A percentile compares a stretch with the other conserved stretches of the same genome.
These are phyloP conservation scores for Hydrophis major DNA, from an alignment of 2,797 vertebrate species.

Conservation along the genomic window DNA sequence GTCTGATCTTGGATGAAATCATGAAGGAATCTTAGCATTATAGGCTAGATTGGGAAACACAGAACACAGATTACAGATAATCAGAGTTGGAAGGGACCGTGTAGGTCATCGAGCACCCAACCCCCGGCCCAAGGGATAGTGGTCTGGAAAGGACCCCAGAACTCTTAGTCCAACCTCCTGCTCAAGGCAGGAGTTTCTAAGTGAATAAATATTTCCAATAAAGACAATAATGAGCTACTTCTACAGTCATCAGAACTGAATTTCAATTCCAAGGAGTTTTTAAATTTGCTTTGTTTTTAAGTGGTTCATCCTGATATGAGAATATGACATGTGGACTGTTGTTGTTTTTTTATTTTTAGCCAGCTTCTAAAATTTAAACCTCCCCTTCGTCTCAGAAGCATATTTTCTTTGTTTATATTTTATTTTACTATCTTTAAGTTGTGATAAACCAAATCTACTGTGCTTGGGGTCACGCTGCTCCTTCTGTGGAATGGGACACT, in stretches of 20 bases:
- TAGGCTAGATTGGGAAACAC: neutral
- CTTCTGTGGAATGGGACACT: neutral
- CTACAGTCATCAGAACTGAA: neutral
- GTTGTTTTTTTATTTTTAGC: neutral
- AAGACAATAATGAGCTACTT: neutral
- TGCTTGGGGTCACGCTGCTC: neutral
- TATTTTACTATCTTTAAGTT: neutral
- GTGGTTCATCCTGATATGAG: neutral
- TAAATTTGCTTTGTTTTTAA: neutral
- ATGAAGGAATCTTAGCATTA: neutral
- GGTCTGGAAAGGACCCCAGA: neutral
- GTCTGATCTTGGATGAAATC: neutral
- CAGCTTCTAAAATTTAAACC: neutral
- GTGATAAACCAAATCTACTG: neutral
- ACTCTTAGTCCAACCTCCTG: neutral
- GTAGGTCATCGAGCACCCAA: no score
- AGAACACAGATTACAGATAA: neutral
- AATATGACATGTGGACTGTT: neutral
- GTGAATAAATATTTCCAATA: neutral
- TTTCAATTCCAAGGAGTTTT: neutral
- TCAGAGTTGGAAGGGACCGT: no score
- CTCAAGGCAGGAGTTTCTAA: neutral
- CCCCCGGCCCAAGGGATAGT: neutral
- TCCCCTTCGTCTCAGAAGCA: neutral
- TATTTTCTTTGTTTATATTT: neutral